Evolutionary conservation across 2,797 vertebrate species (phyloP), one percentile per base, ranked within the genome.

Genomic region (Simalia tracyae): DNA sequence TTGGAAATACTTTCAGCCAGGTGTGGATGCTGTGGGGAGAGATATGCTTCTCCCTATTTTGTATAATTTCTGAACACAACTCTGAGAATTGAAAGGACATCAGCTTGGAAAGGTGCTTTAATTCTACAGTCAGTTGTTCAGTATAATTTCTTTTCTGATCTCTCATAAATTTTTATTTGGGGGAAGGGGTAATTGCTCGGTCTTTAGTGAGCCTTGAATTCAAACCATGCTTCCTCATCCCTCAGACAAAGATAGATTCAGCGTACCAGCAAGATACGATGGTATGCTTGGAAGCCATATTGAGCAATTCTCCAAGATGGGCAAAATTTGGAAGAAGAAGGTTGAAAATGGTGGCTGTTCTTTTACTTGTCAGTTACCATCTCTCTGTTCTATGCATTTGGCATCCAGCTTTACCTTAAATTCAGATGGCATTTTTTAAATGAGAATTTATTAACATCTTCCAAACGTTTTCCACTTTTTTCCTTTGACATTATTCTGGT

Each of bases 191-290:
- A 81, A 42, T 81, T 8, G 12, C 4, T 5, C 26, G 22, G 3
- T 54, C 63, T 89, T 60, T 50, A 54, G 26, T 89, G 95, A 92
- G 36, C 93, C 94, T 91, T 95, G 94, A 96, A 66, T 64, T 92
- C 88, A 90, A 68, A 22, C 84, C 93, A 42, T 85, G 92, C 24
- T 92, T 93, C 91, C 91, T 84, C 61, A 95, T 91, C 50, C 88
- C 92, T 86, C 12, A 72, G 63, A 89, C 0, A 0, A 89, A 89
- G 5, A 50, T 90, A 8, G 22, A 92, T 89, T 92, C 90, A 92
- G 64, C 72, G 90, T 42, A 93, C 88, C 88, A 63, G 54, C 54
- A 89, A 66, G 91, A 93, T 91, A 26, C 54, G 26, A 0, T 0
- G 4, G 12, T 28, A 86, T 24, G 3, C 42, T 0, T 6, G 76